These are phyloP conservation scores for Brachyptera risi DNA, from an alignment of 2,888 invertebrate genomes.

Conservation along the genomic window DNA sequence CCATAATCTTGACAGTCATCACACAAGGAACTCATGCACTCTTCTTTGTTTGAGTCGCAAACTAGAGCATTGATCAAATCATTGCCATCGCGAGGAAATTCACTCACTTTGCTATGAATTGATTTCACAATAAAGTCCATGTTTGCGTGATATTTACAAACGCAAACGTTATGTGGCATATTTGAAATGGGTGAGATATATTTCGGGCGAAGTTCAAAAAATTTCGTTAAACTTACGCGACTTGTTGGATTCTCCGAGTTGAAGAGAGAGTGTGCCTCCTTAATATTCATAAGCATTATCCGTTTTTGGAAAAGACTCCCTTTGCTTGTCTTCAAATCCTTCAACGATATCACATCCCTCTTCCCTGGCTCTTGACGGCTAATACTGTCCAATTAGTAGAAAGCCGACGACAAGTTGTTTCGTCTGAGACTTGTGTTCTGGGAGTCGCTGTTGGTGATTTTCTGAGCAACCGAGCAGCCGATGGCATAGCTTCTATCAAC, in stretches of 20 bases:
- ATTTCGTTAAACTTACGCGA: neutral
- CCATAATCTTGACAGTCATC: neutral
- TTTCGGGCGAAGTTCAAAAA: neutral
- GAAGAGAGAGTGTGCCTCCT: neutral
- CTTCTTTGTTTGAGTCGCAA: neutral
- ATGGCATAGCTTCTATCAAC: neutral
- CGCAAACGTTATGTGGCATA: too few relatives aligned
- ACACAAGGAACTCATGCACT: neutral
- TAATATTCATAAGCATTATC: neutral
- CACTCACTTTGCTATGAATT: neutral
- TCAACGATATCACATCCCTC: neutral
- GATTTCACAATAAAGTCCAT: conserved; percentile 20
- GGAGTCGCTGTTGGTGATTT: neutral
- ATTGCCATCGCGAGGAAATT: neutral
- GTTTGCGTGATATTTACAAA: conserved; percentile 21
- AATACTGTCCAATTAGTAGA: neutral
- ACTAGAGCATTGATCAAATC: neutral
- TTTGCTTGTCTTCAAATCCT: neutral
- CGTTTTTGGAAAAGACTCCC: neutral
- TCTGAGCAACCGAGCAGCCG: neutral
- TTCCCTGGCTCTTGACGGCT: neutral
- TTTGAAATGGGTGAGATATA: neutral
- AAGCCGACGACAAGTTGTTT: neutral
- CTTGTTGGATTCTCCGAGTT: neutral
- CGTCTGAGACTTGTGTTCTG: neutral